Evolutionary conservation across 1,140 invertebrate genomes (phyloP).

Genomic region (Zaprionus nigranus): DNA sequence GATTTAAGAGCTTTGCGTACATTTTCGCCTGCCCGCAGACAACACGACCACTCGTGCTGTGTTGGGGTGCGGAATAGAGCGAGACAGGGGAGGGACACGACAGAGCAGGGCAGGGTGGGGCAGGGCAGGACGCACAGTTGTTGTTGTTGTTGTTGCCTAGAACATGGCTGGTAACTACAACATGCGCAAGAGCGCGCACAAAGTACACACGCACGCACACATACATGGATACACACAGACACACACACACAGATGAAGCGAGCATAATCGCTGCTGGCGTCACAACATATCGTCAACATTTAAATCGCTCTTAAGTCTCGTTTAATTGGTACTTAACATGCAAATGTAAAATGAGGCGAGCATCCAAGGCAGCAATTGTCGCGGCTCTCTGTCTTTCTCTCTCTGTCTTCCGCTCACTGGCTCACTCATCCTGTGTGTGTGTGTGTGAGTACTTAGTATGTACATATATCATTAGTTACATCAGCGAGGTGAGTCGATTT

Average conservation of each 20-base stretch:
- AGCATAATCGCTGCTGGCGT: slow-evolving; percentile 29
- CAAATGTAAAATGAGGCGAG: slow-evolving; percentile 72
- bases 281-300: slow-evolving; percentile 63
- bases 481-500: neutral
- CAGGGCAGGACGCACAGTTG: neutral
- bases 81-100: no score
- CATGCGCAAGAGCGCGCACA: slow-evolving; percentile 6
- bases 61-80: neutral
- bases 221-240: neutral
- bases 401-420: neutral
- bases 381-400: slow-evolving; percentile 21
- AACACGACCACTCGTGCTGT: neutral
- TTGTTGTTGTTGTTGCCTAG: neutral
- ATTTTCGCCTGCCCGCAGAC: neutral
- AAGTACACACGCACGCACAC: slow-evolving; percentile 6
- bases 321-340: slow-evolving; percentile 78
- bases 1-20: no score
- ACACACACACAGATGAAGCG: neutral
- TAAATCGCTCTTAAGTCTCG: slow-evolving; percentile 69
- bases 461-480: neutral
- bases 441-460: neutral
- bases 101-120: neutral
- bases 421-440: neutral
- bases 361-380: slow-evolving; percentile 63
- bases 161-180: slow-evolving; percentile 1